Evolutionary conservation across 2,113 vertebrate species (phyloP).

Genomic region (Polyodon spathula): DNA sequence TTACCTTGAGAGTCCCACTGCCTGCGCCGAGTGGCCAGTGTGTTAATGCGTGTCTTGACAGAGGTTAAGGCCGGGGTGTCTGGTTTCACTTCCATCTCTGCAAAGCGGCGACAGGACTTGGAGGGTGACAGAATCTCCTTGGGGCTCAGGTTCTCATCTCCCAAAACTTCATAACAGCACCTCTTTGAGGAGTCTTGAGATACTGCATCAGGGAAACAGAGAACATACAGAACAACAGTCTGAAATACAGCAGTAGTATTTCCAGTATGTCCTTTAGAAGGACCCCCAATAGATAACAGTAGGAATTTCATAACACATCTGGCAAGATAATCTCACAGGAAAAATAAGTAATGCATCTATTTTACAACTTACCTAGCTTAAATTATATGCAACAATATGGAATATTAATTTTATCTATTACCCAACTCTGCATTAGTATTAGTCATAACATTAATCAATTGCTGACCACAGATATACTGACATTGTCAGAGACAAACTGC

Average conservation of each 20-base stretch:
- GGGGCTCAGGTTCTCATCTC: neutral
- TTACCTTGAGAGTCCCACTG: slow-evolving; percentile 1
- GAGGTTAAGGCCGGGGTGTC: slow-evolving; percentile 13
- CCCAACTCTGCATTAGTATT: too few species aligned
- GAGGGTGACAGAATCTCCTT: neutral
- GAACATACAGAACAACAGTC: too few species aligned
- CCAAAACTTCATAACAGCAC: neutral
- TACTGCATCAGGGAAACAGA: neutral
- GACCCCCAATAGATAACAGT: too few species aligned
- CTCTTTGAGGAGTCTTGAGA: neutral
- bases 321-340: neutral
- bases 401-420: too few species aligned
- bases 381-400: too few species aligned
- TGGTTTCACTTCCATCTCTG: slow-evolving; percentile 8
- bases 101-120: neutral
- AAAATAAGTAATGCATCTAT: neutral
- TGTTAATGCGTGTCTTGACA: slow-evolving; percentile 3
- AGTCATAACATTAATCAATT: too few species aligned
- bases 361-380: too few species aligned
- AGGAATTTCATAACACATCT: too few species aligned
- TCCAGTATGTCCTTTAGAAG: too few species aligned
- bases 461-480: slow-evolving; percentile 11
- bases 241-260: too few species aligned
- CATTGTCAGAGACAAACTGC: slow-evolving; percentile 18
- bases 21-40: neutral